Percentiles rank a stretch among this genome's conserved stretches.
These are phyloP conservation scores for Xenentodon cancila DNA, from an alignment of 2,797 vertebrate genomes.

Conservation along the genomic window DNA sequence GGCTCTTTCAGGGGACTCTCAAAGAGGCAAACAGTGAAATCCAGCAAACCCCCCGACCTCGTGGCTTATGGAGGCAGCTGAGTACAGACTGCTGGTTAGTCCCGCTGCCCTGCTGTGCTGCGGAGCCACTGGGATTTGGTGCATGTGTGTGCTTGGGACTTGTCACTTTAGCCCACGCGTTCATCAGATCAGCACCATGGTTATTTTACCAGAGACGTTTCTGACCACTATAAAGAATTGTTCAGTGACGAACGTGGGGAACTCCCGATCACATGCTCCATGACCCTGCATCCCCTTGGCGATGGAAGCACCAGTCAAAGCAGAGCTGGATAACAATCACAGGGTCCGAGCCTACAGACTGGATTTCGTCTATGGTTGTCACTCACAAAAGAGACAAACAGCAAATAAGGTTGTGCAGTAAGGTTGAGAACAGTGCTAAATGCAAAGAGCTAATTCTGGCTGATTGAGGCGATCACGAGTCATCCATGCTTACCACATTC, in stretches of 20 bases:
- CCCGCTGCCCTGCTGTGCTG: no score
- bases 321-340: conserved; percentile 25
- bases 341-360: conserved; percentile 39
- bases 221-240: conserved; percentile 1
- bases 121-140: no score
- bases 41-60: neutral
- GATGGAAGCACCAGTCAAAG: conserved; percentile 32
- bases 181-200: neutral
- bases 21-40: neutral
- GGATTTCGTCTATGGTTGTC: conserved; percentile 39
- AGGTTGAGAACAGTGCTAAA: conserved; percentile 34
- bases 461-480: neutral
- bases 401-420: conserved; percentile 46
- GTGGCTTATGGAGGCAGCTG: neutral
- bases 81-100: no score
- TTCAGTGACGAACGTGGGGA: conserved; percentile 42
- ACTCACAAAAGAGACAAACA: conserved; percentile 44
- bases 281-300: conserved; percentile 34
- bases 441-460: conserved; percentile 43
- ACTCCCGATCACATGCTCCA: conserved; percentile 38
- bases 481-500: conserved; percentile 35
- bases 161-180: neutral
- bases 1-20: neutral
- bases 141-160: no score
- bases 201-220: no score